Conservation (phyloP, 2,888 invertebrate species). For the Antitype chi region DNA sequence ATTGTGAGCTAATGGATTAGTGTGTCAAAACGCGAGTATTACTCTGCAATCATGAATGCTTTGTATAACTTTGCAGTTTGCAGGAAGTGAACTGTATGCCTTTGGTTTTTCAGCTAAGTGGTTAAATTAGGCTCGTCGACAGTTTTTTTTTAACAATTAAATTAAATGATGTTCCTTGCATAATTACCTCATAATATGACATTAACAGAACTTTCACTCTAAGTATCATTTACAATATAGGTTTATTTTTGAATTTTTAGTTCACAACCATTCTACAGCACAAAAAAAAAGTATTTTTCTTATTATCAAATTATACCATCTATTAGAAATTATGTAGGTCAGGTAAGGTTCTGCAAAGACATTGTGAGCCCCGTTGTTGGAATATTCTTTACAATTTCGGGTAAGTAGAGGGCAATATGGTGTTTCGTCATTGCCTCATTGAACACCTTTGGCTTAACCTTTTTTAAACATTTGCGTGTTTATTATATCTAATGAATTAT, state of each 20-base stretch:
- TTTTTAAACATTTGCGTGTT: background rate
- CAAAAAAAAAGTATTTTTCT: no score
- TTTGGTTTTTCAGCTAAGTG: background rate
- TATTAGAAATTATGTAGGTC: background rate
- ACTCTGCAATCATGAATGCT: background rate
- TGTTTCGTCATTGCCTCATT: background rate
- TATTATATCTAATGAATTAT: no score
- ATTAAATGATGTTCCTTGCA: no score
- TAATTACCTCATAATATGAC: no score
- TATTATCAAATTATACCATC: no score
- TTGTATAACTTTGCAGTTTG: background rate
- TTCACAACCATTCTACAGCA: no score
- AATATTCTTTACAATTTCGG: background rate
- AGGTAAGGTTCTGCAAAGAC: background rate
- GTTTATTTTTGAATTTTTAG: no score
- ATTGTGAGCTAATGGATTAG: constrained; percentile 4
- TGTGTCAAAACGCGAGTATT: background rate
- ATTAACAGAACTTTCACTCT: no score
- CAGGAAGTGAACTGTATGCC: background rate
- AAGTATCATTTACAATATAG: no score
- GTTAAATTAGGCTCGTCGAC: no score
- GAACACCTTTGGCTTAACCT: background rate
- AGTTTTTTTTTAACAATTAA: no score
- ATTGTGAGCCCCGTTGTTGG: background rate
- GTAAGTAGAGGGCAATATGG: background rate